These are phyloP conservation scores for Rhopalosiphum maidis DNA, from an alignment of 1,140 invertebrate species.

Conservation along the genomic window DNA sequence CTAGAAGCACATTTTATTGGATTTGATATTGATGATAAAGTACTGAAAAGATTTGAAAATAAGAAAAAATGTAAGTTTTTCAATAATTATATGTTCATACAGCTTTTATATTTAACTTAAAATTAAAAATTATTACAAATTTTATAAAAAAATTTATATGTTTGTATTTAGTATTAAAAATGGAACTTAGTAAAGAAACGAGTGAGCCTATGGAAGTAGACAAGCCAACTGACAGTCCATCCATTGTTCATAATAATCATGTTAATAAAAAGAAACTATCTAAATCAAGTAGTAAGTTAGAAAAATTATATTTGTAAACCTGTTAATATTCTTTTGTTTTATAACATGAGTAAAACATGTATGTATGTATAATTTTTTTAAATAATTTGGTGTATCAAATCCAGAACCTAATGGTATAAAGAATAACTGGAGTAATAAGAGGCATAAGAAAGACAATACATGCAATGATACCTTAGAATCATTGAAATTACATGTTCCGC, in stretches of 20 bases:
- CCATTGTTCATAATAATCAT: slow-evolving; percentile 7
- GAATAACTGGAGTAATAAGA: not conserved
- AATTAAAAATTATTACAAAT: too few relatives aligned
- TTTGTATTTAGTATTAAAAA: not conserved
- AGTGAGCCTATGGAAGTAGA: not conserved
- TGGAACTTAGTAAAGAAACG: not conserved
- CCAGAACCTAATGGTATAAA: not conserved
- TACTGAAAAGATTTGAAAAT: too few relatives aligned
- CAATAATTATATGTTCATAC: too few relatives aligned
- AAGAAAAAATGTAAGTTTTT: too few relatives aligned
- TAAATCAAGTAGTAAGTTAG: slow-evolving; percentile 19
- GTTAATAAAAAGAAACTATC: not conserved
- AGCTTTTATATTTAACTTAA: too few relatives aligned
- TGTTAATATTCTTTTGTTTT: not conserved
- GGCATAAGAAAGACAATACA: not conserved
- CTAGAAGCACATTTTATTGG: too few relatives aligned
- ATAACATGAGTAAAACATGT: not conserved
- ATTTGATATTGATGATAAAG: too few relatives aligned
- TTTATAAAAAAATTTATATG: too few relatives aligned
- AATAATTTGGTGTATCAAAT: not conserved
- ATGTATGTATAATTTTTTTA: slow-evolving; percentile 18
- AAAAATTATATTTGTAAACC: not conserved
- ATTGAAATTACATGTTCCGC: not conserved
- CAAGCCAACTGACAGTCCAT: not conserved
- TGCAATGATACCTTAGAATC: not conserved